These are phyloP conservation scores for Urophycis tenuis DNA, from an alignment of 2,797 vertebrate species.

Conservation along the genomic window DNA sequence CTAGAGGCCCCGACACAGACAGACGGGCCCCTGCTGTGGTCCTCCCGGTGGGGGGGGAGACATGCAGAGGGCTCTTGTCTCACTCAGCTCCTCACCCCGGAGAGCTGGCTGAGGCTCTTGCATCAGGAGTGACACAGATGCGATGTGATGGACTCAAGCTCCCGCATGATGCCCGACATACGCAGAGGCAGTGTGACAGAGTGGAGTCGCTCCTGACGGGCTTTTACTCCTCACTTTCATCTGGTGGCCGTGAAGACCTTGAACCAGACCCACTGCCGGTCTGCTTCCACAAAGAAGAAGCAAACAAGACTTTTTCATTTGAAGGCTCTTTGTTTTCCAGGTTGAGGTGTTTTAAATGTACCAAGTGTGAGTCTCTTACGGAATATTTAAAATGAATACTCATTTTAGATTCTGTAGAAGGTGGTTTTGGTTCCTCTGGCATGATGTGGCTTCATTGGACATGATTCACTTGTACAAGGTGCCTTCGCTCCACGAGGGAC, in stretches of 20 bases:
- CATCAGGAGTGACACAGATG: slow-evolving; percentile 53
- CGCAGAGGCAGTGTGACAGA: slow-evolving; percentile 15
- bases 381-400: slow-evolving; percentile 29
- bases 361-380: slow-evolving; percentile 31
- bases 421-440: slow-evolving; percentile 47
- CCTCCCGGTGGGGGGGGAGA: slow-evolving; percentile 28
- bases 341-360: slow-evolving; percentile 49
- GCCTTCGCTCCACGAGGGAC: slow-evolving; percentile 44
- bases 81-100: slow-evolving; percentile 40
- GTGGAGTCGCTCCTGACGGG: neutral
- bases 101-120: slow-evolving; percentile 57
- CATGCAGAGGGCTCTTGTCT: slow-evolving; percentile 46
- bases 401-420: slow-evolving; percentile 44
- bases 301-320: slow-evolving; percentile 22
- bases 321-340: slow-evolving; percentile 38
- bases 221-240: neutral
- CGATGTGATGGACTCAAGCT: slow-evolving; percentile 48
- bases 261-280: neutral
- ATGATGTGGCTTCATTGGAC: slow-evolving; percentile 24
- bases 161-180: slow-evolving; percentile 55
- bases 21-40: slow-evolving; percentile 41
- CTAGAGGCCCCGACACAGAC: slow-evolving; percentile 56
- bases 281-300: neutral
- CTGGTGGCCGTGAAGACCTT: no score
- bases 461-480: slow-evolving; percentile 42